Percentiles rank a stretch among this genome's conserved stretches.
Evolutionary conservation across 2,888 invertebrate genomes (phyloP).

Genomic region (Caenorhabditis sp.): DNA sequence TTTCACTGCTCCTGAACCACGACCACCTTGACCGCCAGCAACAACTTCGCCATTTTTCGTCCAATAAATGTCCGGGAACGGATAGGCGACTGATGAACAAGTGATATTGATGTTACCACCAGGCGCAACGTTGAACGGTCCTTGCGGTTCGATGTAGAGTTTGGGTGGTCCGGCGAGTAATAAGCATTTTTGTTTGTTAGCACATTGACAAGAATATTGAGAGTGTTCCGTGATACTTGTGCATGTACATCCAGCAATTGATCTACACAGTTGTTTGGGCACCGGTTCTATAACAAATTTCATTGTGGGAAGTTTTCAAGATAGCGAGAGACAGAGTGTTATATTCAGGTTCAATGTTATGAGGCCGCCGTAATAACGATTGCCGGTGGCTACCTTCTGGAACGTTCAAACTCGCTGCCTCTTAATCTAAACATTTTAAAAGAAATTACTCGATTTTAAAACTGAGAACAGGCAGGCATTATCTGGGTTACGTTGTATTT

Average conservation of each 20-base stretch:
- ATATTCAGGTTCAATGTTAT: too few relatives aligned
- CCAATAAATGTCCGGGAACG: constrained; percentile 69
- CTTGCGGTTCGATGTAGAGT: constrained; percentile 66
- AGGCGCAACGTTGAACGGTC: constrained; percentile 66
- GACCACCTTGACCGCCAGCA: background rate
- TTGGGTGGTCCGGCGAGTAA: constrained; percentile 65
- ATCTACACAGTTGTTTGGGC: constrained; percentile 66
- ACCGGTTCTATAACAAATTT: constrained; percentile 68
- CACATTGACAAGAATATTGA: constrained; percentile 65
- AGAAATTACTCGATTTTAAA: too few relatives aligned
- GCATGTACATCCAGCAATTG: constrained; percentile 65
- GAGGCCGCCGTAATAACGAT: too few relatives aligned
- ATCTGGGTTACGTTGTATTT: too few relatives aligned
- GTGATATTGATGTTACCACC: constrained; percentile 69
- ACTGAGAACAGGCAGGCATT: too few relatives aligned
- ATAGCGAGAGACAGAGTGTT: too few relatives aligned
- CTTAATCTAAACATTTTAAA: too few relatives aligned
- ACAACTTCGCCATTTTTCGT: constrained; percentile 48
- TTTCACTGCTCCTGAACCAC: constrained; percentile 21
- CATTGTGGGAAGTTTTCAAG: too few relatives aligned
- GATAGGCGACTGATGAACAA: constrained; percentile 67
- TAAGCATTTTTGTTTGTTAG: constrained; percentile 62
- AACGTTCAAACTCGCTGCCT: too few relatives aligned
- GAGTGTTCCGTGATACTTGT: constrained; percentile 55
- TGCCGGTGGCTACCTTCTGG: too few relatives aligned